Base-by-base conservation (phyloP, 2,888 invertebrate genomes). In the Capitulum mitella region DNA sequence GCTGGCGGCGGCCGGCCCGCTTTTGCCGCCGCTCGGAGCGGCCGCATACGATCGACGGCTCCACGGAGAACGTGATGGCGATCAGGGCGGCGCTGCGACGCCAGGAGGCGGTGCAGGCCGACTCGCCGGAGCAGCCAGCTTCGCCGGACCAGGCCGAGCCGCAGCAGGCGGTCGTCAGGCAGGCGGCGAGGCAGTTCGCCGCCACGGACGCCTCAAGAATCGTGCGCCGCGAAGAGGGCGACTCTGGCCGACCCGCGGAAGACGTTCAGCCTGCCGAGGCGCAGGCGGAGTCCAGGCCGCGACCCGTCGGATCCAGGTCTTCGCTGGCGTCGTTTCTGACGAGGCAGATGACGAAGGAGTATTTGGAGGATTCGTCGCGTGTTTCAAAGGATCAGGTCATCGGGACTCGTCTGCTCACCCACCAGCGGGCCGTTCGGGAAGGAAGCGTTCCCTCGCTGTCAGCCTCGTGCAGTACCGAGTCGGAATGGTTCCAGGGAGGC, bases 281-380 rank as follows among this genome's bases (percentile, higher is more conserved):
- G 58, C n/a, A 5, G 22, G 19, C 70, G 22, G 34, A 37, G 26
- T 37, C 26, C 29, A 40, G 26, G 6, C 70, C 70, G 26, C 70
- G 70, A 2, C 70, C 40, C 1, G 40, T 29, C 40, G 70, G 70
- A 3, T 40, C 70, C 19, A 16, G 29, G 22, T 37, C 70, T 40
- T 70, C 70, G 40, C 70, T 70, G 5, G 40, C 26, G 8, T 70
- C 70, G 37, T 70, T 70, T 26, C 40, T 70, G 40, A 70, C 70
- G 40, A 70, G 40, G 70, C 70, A 70, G 40, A 70, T 70, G 70
- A 70, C 70, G 22, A 70, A 70, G 70, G 70, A 70, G 37, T 70
- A 70, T 22, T 12, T 70, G 26, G 70, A 70, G 40, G 70, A 70
- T 26, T 70, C 70, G 37, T 3, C 34, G 22, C 26, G 37, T n/a